Evolutionary conservation across 2,797 vertebrate genomes (phyloP).

Genomic region (Calcarius lapponicus): DNA sequence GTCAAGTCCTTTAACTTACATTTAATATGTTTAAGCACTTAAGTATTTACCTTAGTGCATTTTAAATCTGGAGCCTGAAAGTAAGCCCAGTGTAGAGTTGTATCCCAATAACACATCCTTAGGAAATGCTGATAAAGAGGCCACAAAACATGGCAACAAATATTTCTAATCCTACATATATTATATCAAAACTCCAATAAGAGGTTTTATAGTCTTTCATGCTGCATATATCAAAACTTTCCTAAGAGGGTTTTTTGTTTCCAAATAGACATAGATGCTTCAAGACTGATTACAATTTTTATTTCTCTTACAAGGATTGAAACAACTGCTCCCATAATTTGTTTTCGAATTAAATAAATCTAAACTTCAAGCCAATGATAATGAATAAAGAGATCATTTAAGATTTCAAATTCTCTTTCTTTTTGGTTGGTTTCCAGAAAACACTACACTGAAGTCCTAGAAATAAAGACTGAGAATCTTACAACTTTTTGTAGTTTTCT

Average conservation of each 20-base stretch:
- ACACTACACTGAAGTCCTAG: background rate
- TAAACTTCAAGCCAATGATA: background rate
- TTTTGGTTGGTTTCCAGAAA: background rate
- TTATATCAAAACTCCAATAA: background rate
- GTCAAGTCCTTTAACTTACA: background rate
- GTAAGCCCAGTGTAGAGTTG: background rate
- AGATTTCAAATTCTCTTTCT: background rate
- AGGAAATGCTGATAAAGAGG: background rate
- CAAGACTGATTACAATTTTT: background rate
- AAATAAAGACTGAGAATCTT: background rate
- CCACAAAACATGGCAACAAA: background rate
- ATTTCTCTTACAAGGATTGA: background rate
- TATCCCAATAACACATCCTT: background rate
- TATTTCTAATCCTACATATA: background rate
- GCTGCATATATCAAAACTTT: background rate
- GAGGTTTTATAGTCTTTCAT: background rate
- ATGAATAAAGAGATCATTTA: background rate
- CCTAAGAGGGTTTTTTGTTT: background rate
- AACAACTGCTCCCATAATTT: background rate
- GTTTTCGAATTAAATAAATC: background rate
- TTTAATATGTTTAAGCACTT: background rate
- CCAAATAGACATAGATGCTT: background rate
- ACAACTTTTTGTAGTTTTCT: background rate
- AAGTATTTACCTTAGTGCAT: background rate
- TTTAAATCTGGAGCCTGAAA: background rate